Percentiles rank a stretch among this genome's conserved stretches.
Conservation (phyloP, 53 echinoderm and acorn worm genomes). For the Zoroaster sp. region DNA sequence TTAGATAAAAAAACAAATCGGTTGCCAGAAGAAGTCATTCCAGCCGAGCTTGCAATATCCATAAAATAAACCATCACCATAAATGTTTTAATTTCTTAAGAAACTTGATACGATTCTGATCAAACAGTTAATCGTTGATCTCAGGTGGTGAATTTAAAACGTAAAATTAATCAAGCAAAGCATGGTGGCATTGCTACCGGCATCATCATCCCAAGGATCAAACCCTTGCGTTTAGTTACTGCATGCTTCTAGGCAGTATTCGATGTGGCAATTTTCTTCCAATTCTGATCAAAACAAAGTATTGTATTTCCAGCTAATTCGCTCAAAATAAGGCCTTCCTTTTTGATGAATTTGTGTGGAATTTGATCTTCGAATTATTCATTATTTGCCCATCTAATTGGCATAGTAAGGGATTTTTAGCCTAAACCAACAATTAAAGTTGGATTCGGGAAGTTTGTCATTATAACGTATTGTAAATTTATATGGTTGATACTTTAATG, state of each 20-base stretch:
- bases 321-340: neutral
- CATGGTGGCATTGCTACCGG: neutral
- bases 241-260: neutral
- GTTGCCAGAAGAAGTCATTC: too few species aligned
- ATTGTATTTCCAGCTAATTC: neutral
- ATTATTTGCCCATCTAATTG: too few species aligned
- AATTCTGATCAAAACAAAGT: neutral
- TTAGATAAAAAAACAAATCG: too few species aligned
- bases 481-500: too few species aligned
- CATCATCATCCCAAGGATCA: neutral
- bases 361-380: neutral
- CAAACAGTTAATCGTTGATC: neutral
- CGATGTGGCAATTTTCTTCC: neutral
- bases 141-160: neutral
- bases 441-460: too few species aligned
- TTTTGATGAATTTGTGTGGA: neutral
- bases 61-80: too few species aligned
- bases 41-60: too few species aligned
- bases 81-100: neutral
- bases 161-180: neutral
- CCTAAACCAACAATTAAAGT: too few species aligned
- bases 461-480: too few species aligned
- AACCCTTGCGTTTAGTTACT: neutral
- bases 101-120: neutral
- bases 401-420: too few species aligned